Evolutionary conservation across 2,113 vertebrate species (phyloP).

Genomic region (Poicephalus meyeri): DNA sequence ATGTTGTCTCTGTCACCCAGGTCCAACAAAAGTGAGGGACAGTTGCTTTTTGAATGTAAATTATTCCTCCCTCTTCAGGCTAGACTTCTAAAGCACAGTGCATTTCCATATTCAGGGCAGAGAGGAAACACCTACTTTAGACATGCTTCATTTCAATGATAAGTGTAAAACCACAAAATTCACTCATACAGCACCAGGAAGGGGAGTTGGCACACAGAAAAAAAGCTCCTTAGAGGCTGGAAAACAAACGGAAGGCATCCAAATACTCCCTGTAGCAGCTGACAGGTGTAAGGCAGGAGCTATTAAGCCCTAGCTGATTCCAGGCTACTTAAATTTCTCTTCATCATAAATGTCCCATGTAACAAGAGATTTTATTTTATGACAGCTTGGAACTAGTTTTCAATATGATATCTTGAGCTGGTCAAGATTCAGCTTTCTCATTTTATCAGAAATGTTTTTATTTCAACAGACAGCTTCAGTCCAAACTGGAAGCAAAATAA

Average conservation of each 20-base stretch:
- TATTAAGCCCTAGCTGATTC: background rate
- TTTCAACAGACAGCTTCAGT: background rate
- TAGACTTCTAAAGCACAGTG: background rate
- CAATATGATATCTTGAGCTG: background rate
- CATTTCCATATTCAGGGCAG: background rate
- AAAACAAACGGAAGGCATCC: background rate
- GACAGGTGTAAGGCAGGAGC: background rate
- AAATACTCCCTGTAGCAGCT: background rate
- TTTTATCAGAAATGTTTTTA: background rate
- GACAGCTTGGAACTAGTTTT: background rate
- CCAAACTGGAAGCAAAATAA: background rate
- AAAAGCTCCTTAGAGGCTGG: background rate
- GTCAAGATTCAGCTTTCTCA: background rate
- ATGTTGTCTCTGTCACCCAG: background rate
- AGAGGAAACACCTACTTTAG: background rate
- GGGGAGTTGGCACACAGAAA: background rate
- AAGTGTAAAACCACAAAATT: background rate
- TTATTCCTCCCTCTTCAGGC: background rate
- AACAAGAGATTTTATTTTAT: background rate
- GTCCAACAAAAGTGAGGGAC: background rate
- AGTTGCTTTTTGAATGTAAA: background rate
- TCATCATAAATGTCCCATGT: background rate
- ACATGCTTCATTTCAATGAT: background rate
- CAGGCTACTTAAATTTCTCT: background rate
- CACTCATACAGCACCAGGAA: background rate